Percentiles rank a stretch among this genome's conserved stretches.
phyloP scores from a whole-genome alignment of 2,113 vertebrate species.

The Cygnus buccinator region DNA sequence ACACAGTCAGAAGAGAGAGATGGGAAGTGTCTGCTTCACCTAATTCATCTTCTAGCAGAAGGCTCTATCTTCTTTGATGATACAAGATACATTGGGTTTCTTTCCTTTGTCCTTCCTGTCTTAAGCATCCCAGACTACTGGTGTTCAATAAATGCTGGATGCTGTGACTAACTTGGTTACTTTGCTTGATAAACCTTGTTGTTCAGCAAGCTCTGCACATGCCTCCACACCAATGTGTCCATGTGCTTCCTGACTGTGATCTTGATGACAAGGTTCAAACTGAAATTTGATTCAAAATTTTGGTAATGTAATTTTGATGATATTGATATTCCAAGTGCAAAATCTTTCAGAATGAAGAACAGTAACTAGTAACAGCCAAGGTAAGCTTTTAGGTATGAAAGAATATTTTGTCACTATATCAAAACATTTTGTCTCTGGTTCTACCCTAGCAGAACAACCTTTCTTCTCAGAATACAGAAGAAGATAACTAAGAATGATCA shows the following conservation, averaged over 20 bases:
- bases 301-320: neutral
- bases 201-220: neutral
- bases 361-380: neutral
- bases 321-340: neutral
- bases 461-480: constrained; percentile 17
- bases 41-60: neutral
- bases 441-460: neutral
- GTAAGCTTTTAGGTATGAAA: neutral
- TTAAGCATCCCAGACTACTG: neutral
- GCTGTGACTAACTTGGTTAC: neutral
- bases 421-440: neutral
- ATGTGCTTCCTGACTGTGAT: neutral
- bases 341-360: neutral
- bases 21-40: neutral
- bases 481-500: constrained; percentile 1
- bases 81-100: neutral
- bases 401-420: neutral
- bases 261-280: neutral
- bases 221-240: neutral
- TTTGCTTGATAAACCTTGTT: neutral
- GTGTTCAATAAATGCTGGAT: neutral
- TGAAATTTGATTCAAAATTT: neutral
- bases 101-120: neutral
- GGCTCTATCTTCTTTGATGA: neutral
- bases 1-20: neutral